Conservation (phyloP, 2,113 vertebrate genomes). For the Salvelinus alpinus region DNA sequence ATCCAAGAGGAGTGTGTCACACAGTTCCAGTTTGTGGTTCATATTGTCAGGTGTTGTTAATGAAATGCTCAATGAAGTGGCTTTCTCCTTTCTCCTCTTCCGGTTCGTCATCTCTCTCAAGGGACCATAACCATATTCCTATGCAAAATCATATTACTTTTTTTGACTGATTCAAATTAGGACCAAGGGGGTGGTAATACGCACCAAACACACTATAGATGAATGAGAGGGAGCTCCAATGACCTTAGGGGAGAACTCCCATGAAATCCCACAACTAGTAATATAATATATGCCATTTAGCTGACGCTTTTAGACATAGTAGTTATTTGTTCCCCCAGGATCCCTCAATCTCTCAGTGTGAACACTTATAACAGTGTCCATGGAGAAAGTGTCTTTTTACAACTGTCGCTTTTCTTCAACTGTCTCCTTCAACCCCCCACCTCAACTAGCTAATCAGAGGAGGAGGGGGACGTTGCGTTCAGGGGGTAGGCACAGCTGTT, state of each 20-base stretch:
- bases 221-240: background rate
- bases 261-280: background rate
- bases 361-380: background rate
- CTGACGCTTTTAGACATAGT: background rate
- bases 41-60: too few species aligned
- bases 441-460: background rate
- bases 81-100: background rate
- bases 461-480: background rate
- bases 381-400: background rate
- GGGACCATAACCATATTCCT: background rate
- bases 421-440: background rate
- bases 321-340: background rate
- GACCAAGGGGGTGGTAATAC: background rate
- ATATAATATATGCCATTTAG: background rate
- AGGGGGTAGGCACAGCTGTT: constrained; percentile 17
- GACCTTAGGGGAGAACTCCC: too few species aligned
- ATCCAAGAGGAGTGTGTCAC: background rate
- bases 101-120: background rate
- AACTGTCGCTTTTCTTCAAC: background rate
- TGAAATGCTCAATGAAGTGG: background rate
- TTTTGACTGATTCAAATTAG: too few species aligned
- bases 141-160: background rate
- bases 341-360: background rate
- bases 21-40: too few species aligned
- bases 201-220: background rate